Evolutionary conservation across 2,888 invertebrate genomes (phyloP).

Genomic region (Tribolium freemani): DNA sequence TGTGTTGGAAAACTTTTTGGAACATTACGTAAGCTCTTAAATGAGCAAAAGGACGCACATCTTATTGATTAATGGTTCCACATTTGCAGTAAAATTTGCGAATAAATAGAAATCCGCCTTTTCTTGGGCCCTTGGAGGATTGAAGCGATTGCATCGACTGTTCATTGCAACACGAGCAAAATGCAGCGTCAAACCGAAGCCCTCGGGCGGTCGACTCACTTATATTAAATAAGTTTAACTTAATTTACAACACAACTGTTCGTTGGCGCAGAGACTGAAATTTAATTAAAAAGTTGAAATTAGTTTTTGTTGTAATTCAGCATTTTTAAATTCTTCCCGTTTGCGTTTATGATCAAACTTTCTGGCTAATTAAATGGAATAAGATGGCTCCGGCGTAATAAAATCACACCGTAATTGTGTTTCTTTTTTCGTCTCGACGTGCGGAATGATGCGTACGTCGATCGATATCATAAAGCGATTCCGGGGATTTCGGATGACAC

Average conservation of each 20-base stretch:
- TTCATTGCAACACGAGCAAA: constrained; percentile 1
- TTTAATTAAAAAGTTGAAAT: constrained; percentile 69
- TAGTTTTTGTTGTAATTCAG: constrained; percentile 69
- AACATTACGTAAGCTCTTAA: no score
- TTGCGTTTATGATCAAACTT: constrained; percentile 62
- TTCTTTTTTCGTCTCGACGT: constrained; percentile 45
- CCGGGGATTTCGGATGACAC: constrained; percentile 32
- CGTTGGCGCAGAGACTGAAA: constrained; percentile 59
- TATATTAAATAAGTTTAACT: constrained; percentile 63
- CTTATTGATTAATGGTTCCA: no score
- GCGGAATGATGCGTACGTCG: constrained; percentile 1
- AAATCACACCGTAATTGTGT: constrained; percentile 53
- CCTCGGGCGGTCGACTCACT: constrained; percentile 16
- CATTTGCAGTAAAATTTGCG: not conserved
- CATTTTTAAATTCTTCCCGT: constrained; percentile 65
- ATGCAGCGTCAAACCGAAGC: constrained; percentile 18
- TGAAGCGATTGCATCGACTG: not conserved
- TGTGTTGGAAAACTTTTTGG: no score
- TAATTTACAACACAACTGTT: constrained; percentile 65
- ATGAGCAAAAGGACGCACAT: not conserved
- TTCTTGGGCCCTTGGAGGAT: not conserved
- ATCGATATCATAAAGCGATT: constrained; percentile 35
- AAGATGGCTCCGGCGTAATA: constrained; percentile 50
- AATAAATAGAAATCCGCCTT: not conserved
- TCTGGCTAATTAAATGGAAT: constrained; percentile 60